Evolutionary conservation across 2,888 invertebrate genomes (phyloP), one percentile per base, ranked within the genome.

Genomic region (Nemoura dubitans): DNA sequence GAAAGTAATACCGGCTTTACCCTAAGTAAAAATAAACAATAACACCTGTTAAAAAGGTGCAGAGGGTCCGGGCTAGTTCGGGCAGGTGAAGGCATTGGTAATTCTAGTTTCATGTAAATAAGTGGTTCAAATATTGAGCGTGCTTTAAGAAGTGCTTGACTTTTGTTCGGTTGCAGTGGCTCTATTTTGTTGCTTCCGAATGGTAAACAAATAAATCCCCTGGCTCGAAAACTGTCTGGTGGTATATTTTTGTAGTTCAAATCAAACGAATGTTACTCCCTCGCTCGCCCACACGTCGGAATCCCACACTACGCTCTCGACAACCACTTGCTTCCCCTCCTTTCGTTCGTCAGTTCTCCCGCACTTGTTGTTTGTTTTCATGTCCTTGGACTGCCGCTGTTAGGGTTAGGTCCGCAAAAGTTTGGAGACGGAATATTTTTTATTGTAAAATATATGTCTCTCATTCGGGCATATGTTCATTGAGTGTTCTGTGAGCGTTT

Each of bases 91-190:
- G 59, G 59, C 59, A 59, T 59, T 59, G 59, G 59, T 14, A 59
- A 59, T 59, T 59, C 59, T 59, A 59, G 59, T 59, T 59, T 59
- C 59, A 59, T 59, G 59, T 59, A 59, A 59, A 59, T 59, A 59
- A 59, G 59, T 21, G 59, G 59, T 59, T 59, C 21, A 59, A 59
- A 59, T 21, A 10, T 59, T 21, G 16, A 59, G 59, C 59, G 14
- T 59, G 59, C 59, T 21, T 21, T 3, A 36, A 36, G 36, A 21
- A 59, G 59, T 16, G 59, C 59, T 59, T 21, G 59, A 2, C 59
- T 21, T 59, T 59, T 59, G 59, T 59, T 59, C 14, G 21, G 59
- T 59, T 59, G 21, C 59, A 21, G 59, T 21, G 2, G 10, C 59
- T 21, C 59, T 59, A 59, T 59, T 59, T 59, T 21, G 59, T 36